These are phyloP conservation scores for Tachina fera DNA, from an alignment of 2,888 invertebrate genomes.

Conservation along the genomic window DNA sequence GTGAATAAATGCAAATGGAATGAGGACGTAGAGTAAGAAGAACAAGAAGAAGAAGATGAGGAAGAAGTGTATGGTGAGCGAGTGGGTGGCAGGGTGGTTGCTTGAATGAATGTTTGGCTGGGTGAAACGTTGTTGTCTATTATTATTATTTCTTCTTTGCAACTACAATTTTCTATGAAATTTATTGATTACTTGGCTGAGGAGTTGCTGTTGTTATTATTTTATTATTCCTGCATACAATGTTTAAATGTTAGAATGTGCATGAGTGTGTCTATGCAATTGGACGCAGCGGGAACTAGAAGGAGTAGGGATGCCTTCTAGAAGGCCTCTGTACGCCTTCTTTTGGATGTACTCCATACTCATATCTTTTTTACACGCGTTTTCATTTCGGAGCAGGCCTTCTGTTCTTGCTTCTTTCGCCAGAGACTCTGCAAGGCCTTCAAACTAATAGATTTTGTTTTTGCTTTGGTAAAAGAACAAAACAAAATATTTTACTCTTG, in stretches of 20 bases:
- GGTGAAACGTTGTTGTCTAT: constrained; percentile 21
- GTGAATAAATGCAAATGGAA: constrained; percentile 37
- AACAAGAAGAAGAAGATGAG: background rate
- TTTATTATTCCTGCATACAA: constrained; percentile 44
- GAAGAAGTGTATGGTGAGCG: background rate
- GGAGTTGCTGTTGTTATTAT: constrained; percentile 46
- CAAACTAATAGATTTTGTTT: too few species aligned
- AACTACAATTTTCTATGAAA: constrained; percentile 72
- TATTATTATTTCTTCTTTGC: constrained; percentile 55
- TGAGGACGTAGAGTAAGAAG: background rate
- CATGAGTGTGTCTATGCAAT: constrained; percentile 8
- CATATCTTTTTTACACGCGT: too few species aligned
- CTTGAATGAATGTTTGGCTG: constrained; percentile 30
- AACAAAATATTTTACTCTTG: too few species aligned
- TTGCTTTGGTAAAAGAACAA: too few species aligned
- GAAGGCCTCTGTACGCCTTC: too few species aligned
- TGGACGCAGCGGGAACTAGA: too few species aligned
- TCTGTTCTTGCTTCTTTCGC: too few species aligned
- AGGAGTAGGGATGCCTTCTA: too few species aligned
- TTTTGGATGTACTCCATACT: too few species aligned
- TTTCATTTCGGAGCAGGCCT: too few species aligned
- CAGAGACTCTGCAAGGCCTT: too few species aligned
- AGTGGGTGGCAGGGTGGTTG: background rate
- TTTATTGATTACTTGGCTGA: constrained; percentile 71
- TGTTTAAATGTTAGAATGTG: constrained; percentile 14